Base-by-base conservation (phyloP, 2,113 vertebrate species). In the Colossoma macropomum region DNA sequence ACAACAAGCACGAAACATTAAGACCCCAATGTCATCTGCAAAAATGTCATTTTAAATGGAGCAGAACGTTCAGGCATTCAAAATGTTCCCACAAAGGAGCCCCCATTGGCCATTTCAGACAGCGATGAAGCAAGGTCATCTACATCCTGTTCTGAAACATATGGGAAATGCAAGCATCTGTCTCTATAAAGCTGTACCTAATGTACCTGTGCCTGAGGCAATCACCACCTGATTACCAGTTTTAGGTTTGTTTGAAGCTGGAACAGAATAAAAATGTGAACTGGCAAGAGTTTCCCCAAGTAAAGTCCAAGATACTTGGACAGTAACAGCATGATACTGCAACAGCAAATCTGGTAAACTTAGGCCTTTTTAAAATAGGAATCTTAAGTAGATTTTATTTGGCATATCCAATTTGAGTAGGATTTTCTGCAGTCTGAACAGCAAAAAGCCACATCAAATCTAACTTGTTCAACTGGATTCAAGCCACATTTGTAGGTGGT, bases 31-130 rank as follows among this genome's bases (percentile, higher is more conserved):
- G 41, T 9, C 41, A 41, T 70, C 66, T 52, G 62, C 62, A 79
- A 79, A 54, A 78, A 41, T 68, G 52, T 59, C 50, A 80, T 59
- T 80, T 80, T 13, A 62, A 72, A 56, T 30, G 79, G 50, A 72
- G 79, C 68, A 80, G 65, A 72, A 72, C 59, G 54, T 16, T 21
- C 30, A 70, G 66, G 30, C 63, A 79, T 59, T 56, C 65, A 70
- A 21, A 25, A 79, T 0, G 6, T 69, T 66, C 77, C 45, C 62
- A 78, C 41, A 50, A 68, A 59, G 17, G 63, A 69, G 7, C 15
- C 3, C 28, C 65, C 65, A 34, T 27, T 32, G 17, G 63, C 63
- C 32, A 21, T 38, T 69, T 69, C 32, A 69, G 32, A 69, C 16
- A 38, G 62, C 4, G 34, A 68, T 19, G 30, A 34, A 19, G 28